These are phyloP conservation scores for Edolisoma coerulescens DNA, from an alignment of 2,113 vertebrate genomes.

Conservation along the genomic window DNA sequence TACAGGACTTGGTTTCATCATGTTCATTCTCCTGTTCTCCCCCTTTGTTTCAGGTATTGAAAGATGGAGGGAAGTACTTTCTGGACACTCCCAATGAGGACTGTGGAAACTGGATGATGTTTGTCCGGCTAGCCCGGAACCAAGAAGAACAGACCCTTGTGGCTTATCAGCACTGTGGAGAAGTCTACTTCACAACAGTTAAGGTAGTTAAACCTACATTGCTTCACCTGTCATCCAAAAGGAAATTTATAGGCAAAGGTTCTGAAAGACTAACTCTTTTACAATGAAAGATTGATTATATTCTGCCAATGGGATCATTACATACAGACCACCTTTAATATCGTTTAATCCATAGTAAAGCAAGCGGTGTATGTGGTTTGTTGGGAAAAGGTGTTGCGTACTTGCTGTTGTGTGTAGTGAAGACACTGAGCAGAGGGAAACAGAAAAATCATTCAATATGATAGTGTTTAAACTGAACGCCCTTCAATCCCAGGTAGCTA, in stretches of 20 bases:
- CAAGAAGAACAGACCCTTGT: slow-evolving; percentile 68
- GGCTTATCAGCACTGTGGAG: slow-evolving; percentile 67
- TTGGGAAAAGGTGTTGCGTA: not conserved
- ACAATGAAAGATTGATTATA: not conserved
- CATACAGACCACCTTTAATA: not conserved
- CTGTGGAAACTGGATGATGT: slow-evolving; percentile 72
- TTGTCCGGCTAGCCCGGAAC: slow-evolving; percentile 63
- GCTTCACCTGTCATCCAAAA: not conserved
- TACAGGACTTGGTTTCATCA: not conserved
- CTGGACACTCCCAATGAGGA: slow-evolving; percentile 68
- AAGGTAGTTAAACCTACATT: slow-evolving; percentile 39
- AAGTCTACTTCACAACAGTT: slow-evolving; percentile 67
- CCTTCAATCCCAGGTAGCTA: not conserved
- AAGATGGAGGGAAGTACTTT: slow-evolving; percentile 64
- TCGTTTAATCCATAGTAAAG: not conserved
- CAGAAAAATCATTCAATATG: not conserved
- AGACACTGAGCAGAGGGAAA: not conserved
- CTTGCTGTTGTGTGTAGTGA: not conserved
- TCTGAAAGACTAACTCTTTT: not conserved
- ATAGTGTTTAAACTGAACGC: not conserved
- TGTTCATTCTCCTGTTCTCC: not conserved
- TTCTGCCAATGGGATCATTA: not conserved
- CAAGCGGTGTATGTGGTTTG: not conserved
- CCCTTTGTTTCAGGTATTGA: slow-evolving; percentile 48
- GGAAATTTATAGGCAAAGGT: not conserved